A percentile compares a stretch with the other conserved stretches of the same genome.
Conservation (phyloP, 2,888 invertebrate species). For the Oxyteleia sp. region DNA sequence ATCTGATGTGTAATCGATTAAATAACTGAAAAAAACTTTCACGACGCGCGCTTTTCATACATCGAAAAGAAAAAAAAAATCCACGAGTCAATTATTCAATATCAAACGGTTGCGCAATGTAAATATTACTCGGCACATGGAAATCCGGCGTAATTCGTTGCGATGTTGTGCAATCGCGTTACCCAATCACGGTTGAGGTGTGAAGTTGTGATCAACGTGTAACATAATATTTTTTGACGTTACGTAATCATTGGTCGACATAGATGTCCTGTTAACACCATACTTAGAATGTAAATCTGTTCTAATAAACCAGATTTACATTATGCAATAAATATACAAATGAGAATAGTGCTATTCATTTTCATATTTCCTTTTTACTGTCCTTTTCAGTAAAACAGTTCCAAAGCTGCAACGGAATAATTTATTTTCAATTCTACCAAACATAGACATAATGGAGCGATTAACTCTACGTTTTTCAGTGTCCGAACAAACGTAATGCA, state of each 20-base stretch:
- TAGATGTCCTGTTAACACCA: not conserved
- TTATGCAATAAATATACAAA: constrained; percentile 4
- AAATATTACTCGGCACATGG: constrained; percentile 29
- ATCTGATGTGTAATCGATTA: too few species aligned
- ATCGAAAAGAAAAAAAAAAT: too few species aligned
- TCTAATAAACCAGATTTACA: constrained; percentile 25
- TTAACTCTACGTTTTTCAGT: constrained; percentile 4
- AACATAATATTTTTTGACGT: constrained; percentile 28
- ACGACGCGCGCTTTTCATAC: too few species aligned
- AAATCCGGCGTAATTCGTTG: constrained; percentile 19
- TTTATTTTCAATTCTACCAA: not conserved
- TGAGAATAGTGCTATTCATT: too few species aligned
- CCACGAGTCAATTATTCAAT: too few species aligned
- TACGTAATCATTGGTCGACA: constrained; percentile 13
- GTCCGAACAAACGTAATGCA: constrained; percentile 8
- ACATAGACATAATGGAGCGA: constrained; percentile 10
- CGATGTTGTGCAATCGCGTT: constrained; percentile 29
- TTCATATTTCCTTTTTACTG: too few species aligned
- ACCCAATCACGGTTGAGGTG: constrained; percentile 23
- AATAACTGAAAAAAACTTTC: too few species aligned
- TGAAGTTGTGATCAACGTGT: constrained; percentile 18
- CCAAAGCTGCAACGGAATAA: not conserved
- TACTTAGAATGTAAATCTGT: constrained; percentile 6
- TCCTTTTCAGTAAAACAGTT: not conserved
- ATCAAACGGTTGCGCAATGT: too few species aligned